phyloP scores from a whole-genome alignment of 1,140 invertebrate genomes.

The Hyposmocoma kahamanoa region DNA sequence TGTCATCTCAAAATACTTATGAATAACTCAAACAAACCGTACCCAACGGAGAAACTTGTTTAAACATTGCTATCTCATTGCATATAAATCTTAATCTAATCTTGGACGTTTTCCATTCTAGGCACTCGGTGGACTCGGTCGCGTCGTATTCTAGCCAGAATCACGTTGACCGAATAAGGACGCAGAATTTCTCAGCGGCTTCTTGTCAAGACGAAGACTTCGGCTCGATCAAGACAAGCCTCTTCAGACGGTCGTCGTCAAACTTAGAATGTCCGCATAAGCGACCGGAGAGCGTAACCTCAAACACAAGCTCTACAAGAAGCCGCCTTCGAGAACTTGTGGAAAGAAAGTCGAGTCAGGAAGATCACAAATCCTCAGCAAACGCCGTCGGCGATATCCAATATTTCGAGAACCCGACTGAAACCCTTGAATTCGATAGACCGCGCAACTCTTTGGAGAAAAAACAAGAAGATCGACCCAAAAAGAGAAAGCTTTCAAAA shows the following conservation, averaged over 20 bases:
- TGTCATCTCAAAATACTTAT: constrained; percentile 21
- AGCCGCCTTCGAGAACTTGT: constrained; percentile 69
- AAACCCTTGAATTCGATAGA: constrained; percentile 67
- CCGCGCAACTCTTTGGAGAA: constrained; percentile 50
- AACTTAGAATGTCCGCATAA: constrained; percentile 62
- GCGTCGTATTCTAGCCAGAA: constrained; percentile 74
- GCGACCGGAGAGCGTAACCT: constrained; percentile 62
- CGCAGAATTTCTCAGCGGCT: constrained; percentile 68
- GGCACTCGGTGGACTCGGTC: constrained; percentile 74
- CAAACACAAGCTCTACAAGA: constrained; percentile 67
- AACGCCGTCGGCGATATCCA: constrained; percentile 66
- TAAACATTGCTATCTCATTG: constrained; percentile 44
- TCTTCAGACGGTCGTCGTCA: constrained; percentile 63
- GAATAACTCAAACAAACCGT: constrained; percentile 23
- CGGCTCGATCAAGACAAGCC: constrained; percentile 64
- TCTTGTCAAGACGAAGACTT: constrained; percentile 70
- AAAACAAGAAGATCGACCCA: constrained; percentile 55
- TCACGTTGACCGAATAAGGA: constrained; percentile 74
- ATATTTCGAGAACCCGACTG: constrained; percentile 70
- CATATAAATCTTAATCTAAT: constrained; percentile 46
- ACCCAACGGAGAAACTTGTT: constrained; percentile 25
- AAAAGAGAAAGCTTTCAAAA: constrained; percentile 58
- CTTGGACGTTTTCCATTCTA: constrained; percentile 51
- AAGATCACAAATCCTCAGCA: constrained; percentile 61
- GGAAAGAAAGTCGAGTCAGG: constrained; percentile 68